A percentile compares a stretch with the other conserved stretches of the same genome.
These are phyloP conservation scores for Pseudocheirus occidentalis DNA, from an alignment of 2,797 vertebrate genomes.

Conservation along the genomic window DNA sequence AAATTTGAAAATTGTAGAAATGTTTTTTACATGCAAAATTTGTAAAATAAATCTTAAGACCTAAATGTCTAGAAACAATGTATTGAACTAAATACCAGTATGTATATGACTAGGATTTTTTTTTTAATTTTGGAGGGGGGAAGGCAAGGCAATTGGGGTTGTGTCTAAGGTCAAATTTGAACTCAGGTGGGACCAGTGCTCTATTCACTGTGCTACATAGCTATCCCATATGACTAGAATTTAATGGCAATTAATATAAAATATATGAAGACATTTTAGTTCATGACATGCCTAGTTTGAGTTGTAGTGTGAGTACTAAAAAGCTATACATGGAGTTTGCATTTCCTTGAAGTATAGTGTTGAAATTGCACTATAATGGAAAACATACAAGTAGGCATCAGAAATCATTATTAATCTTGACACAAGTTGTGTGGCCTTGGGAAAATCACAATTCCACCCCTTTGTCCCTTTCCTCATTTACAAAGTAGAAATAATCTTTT, in stretches of 20 bases:
- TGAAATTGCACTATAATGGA: not conserved
- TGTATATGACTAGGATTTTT: not conserved
- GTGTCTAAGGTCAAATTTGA: no score
- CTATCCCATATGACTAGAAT: not conserved
- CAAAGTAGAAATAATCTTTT: not conserved
- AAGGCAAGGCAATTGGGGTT: no score
- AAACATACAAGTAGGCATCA: not conserved
- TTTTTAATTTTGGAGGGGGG: no score
- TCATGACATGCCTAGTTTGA: not conserved
- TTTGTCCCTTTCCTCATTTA: not conserved
- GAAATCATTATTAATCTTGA: not conserved
- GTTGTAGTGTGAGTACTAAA: not conserved
- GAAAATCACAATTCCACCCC: not conserved
- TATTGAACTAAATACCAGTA: not conserved
- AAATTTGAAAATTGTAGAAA: not conserved
- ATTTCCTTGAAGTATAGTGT: not conserved
- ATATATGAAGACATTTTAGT: not conserved
- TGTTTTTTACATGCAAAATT: not conserved
- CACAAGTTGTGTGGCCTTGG: not conserved
- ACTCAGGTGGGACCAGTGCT: no score
- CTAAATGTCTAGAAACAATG: not conserved
- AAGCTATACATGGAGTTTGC: not conserved
- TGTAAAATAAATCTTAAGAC: not conserved
- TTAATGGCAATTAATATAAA: not conserved
- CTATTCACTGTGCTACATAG: no score